Evolutionary conservation across 2,888 invertebrate genomes (phyloP), one percentile per base, ranked within the genome.

Genomic region (Mimumesa dahlbomi): DNA sequence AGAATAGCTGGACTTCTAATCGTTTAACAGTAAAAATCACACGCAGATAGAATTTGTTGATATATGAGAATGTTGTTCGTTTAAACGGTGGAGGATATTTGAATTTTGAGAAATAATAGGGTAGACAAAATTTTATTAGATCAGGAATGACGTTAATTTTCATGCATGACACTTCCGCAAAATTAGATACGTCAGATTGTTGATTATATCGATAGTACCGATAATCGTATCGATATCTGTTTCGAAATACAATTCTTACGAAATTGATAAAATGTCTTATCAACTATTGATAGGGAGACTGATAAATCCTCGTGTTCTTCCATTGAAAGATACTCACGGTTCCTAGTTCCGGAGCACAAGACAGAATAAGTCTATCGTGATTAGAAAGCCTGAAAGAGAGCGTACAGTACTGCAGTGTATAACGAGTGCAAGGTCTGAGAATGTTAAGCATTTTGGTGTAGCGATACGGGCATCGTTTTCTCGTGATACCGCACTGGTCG

Each of bases 401-500:
- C 38, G 61, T 36, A 53, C 45, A 18, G 40, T 52, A 34, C 25
- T 52, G 29, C 52, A n/a, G 52, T 49, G 68, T 25, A 14, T 48
- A 54, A 49, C 45, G 57, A 63, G 54, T 22, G 50, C 31, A 42
- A 46, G 34, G 57, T 62, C 43, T 50, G 42, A 68, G 62, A 73
- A 73, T 62, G 61, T 56, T 56, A 69, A 70, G 50, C 70, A 69
- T 70, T 70, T 61, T 22, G 31, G 48, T 42, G 29, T 48, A 59
- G 61, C 57, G 66, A 57, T 57, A 62, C 40, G 73, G 74, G 75
- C 49, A 38, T 62, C 62, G 54, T 42, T 58, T 62, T 42, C 58
- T 70, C 56, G 38, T 63, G 58, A 40, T 74, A 66, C 74, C 42
- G 66, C 70, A 74, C 75, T 75, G 75, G 48, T 59, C 38, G 54